Percentiles rank a stretch among this genome's conserved stretches.
phyloP scores from a whole-genome alignment of 2,888 invertebrate genomes.

The Hermodice carunculata region DNA sequence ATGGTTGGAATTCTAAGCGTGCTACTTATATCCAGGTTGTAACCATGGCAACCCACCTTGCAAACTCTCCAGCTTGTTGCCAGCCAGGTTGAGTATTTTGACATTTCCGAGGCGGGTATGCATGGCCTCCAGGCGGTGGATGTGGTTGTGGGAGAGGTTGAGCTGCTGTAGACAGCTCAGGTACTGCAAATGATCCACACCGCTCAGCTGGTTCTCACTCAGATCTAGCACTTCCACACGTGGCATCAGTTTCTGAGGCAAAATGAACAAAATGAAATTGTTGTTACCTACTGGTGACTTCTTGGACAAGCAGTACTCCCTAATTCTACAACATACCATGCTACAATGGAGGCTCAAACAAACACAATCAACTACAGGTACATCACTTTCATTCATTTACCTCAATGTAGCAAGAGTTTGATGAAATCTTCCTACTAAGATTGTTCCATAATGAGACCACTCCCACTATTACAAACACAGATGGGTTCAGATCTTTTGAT shows the following conservation, averaged over 20 bases:
- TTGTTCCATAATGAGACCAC: too few species aligned
- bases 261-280: background rate
- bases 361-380: too few species aligned
- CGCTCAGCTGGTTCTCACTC: conserved; percentile 83
- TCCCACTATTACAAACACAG: too few species aligned
- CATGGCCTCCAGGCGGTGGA: conserved; percentile 76
- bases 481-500: too few species aligned
- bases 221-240: conserved; percentile 78
- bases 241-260: conserved; percentile 66
- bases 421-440: too few species aligned
- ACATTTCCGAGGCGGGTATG: conserved; percentile 91
- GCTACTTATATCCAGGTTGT: too few species aligned
- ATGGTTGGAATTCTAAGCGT: too few species aligned
- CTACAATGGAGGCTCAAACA: background rate
- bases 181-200: conserved; percentile 82
- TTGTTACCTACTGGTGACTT: background rate
- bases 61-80: conserved; percentile 77
- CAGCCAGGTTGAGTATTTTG: conserved; percentile 85
- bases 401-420: too few species aligned
- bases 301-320: too few species aligned
- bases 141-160: conserved; percentile 85
- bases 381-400: too few species aligned
- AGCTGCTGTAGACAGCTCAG: conserved; percentile 83
- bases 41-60: conserved; percentile 52
- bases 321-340: too few species aligned